Percentiles rank a stretch among this genome's conserved stretches.
Conservation (phyloP, 2,113 vertebrate genomes). For the Hystrix cristata region DNA sequence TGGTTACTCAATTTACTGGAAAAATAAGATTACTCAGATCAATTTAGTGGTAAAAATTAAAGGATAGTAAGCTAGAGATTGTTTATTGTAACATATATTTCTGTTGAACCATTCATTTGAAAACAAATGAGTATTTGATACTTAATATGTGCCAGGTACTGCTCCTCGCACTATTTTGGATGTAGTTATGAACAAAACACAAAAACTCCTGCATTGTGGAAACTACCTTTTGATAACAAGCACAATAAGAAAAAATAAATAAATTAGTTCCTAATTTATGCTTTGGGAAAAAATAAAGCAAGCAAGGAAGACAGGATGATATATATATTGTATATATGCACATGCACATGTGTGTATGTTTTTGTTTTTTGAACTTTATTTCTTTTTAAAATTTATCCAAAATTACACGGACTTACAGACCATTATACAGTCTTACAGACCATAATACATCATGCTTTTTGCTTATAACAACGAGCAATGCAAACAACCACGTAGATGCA, state of each 20-base stretch:
- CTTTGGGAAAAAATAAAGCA: not conserved
- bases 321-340: too few relatives aligned
- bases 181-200: not conserved
- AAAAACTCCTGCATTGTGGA: not conserved
- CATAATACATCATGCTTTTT: too few relatives aligned
- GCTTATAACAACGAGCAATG: too few relatives aligned
- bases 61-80: not conserved
- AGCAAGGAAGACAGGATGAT: not conserved
- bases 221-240: not conserved
- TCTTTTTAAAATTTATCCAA: too few relatives aligned
- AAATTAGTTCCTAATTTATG: not conserved
- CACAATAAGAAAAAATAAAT: not conserved
- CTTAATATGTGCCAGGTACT: not conserved
- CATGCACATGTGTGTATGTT: too few relatives aligned
- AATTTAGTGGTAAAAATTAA: not conserved
- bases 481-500: too few relatives aligned
- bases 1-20: not conserved
- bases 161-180: not conserved
- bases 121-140: not conserved
- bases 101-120: not conserved
- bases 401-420: too few relatives aligned
- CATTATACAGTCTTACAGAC: too few relatives aligned
- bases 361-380: too few relatives aligned
- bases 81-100: not conserved
- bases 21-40: not conserved